These are phyloP conservation scores for Betta splendens DNA, from an alignment of 2,797 vertebrate genomes.

Conservation along the genomic window DNA sequence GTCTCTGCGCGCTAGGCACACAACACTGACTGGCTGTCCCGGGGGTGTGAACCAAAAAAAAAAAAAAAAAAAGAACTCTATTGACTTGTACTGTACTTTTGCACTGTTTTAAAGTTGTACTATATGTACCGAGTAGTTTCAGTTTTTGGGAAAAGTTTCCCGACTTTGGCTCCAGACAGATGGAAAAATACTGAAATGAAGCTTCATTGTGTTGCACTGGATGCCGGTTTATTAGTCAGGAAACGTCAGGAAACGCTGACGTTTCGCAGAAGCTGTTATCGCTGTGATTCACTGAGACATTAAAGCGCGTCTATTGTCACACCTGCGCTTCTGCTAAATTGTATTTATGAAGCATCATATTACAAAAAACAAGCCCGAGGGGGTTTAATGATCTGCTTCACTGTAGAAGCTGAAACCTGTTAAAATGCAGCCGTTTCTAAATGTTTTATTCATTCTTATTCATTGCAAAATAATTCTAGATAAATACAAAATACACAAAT, in stretches of 20 bases:
- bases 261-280: no score
- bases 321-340: not conserved
- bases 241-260: no score
- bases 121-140: not conserved
- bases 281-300: not conserved
- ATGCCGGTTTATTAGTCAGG: no score
- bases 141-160: not conserved
- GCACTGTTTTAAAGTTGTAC: not conserved
- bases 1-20: constrained; percentile 10
- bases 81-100: not conserved
- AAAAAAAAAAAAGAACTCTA: not conserved
- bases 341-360: not conserved
- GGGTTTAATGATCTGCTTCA: not conserved
- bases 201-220: no score
- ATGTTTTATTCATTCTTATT: constrained; percentile 38
- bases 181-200: not conserved
- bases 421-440: constrained; percentile 14
- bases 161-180: not conserved
- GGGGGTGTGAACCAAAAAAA: not conserved
- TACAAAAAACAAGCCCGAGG: not conserved
- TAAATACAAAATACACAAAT: not conserved
- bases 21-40: not conserved
- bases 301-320: no score
- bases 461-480: constrained; percentile 18
- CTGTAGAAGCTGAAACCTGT: no score